A percentile compares a stretch with the other conserved stretches of the same genome.
phyloP scores from a whole-genome alignment of 2,888 invertebrate genomes.

The Volucella inflata region DNA sequence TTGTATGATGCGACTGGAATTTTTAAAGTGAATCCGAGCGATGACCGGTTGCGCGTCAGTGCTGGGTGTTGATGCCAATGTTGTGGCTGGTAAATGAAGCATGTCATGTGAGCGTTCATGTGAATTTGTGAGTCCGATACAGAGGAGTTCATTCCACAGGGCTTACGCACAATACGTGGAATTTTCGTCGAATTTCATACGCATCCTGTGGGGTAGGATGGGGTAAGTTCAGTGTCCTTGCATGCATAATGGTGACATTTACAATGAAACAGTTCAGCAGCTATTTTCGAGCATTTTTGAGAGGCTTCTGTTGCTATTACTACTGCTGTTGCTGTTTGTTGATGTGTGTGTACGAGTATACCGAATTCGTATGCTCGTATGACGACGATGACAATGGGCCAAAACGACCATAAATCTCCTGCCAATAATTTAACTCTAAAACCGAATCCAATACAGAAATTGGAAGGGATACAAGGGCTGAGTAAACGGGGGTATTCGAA shows the following conservation, averaged over 20 bases:
- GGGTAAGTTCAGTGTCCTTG: conserved; percentile 36
- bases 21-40: conserved; percentile 20
- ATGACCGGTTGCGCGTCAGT: not conserved
- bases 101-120: conserved; percentile 36
- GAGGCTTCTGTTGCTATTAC: not conserved
- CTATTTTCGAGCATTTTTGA: conserved; percentile 49
- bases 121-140: not conserved
- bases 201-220: conserved; percentile 3
- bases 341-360: not conserved
- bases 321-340: too few relatives aligned
- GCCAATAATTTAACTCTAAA: conserved; percentile 68
- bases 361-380: conserved; percentile 12
- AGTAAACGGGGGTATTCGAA: not conserved
- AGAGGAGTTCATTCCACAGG: not conserved
- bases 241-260: conserved; percentile 36
- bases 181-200: conserved; percentile 50
- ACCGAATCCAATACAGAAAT: conserved; percentile 37
- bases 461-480: not conserved
- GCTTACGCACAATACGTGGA: conserved; percentile 36
- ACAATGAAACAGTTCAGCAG: conserved; percentile 34
- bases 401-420: conserved; percentile 58
- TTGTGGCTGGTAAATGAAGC: conserved; percentile 61
- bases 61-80: conserved; percentile 49
- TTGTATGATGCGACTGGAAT: conserved; percentile 19
- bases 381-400: conserved; percentile 23